phyloP scores from a whole-genome alignment of 2,888 invertebrate species.

The Scaptomyza parva region DNA sequence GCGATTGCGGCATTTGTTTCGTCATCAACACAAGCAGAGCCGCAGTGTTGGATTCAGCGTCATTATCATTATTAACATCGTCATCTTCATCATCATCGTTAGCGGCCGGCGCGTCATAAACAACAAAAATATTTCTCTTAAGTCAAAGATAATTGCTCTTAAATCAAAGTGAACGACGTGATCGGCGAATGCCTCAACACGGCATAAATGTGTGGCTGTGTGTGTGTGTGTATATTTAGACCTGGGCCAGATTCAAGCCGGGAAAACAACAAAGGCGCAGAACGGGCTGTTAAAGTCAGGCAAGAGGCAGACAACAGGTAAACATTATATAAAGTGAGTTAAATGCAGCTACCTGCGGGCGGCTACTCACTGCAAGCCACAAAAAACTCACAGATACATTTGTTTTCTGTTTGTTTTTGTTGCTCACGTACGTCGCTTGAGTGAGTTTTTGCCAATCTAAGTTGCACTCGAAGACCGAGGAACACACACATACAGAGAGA shows the following conservation, averaged over 20 bases:
- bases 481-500: constrained; percentile 1
- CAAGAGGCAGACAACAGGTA: constrained; percentile 59
- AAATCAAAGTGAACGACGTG: constrained; percentile 70
- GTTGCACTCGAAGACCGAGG: constrained; percentile 26
- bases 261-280: constrained; percentile 45
- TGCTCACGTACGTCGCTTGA: constrained; percentile 69
- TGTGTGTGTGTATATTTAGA: constrained; percentile 29
- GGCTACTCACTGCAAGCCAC: constrained; percentile 31
- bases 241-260: constrained; percentile 35
- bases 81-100: constrained; percentile 22
- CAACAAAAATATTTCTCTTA: constrained; percentile 73
- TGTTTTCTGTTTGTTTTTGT: constrained; percentile 1
- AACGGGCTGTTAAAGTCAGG: constrained; percentile 33
- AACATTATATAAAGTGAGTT: constrained; percentile 69
- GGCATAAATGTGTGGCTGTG: too few species aligned
- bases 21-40: constrained; percentile 44
- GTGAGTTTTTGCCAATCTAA: constrained; percentile 49
- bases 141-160: constrained; percentile 79
- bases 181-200: constrained; percentile 44
- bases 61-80: constrained; percentile 20
- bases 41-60: neutral
- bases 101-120: constrained; percentile 63
- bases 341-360: constrained; percentile 56
- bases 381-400: constrained; percentile 36
- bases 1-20: constrained; percentile 47